Percentiles rank a stretch among this genome's conserved stretches.
phyloP scores from a whole-genome alignment of 2,888 invertebrate species.

The Tiphia femorata region DNA sequence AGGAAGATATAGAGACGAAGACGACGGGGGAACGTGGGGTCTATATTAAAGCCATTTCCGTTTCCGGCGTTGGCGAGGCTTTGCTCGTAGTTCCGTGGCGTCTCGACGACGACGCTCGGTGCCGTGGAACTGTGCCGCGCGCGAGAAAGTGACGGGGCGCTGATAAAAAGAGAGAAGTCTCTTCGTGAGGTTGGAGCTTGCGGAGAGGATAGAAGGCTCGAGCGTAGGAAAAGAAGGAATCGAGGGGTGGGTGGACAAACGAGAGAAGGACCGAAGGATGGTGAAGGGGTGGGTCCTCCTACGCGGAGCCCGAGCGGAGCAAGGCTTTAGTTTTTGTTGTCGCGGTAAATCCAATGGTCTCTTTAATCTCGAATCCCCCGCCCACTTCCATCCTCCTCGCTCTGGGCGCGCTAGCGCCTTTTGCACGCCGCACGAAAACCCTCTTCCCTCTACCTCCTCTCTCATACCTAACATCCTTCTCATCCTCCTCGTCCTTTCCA shows the following conservation, averaged over 20 bases:
- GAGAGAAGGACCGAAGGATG: not conserved
- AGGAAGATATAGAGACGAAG: not conserved
- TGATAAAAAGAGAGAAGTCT: not conserved
- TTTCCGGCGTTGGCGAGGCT: slow-evolving; percentile 20
- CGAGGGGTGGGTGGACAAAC: not conserved
- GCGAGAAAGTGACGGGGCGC: not conserved
- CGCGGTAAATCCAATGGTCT: slow-evolving; percentile 40
- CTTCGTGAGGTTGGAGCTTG: not conserved
- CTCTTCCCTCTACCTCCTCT: slow-evolving; percentile 9
- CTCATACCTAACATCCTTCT: no score
- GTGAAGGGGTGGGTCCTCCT: no score
- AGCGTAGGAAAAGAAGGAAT: not conserved
- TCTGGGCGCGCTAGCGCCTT: slow-evolving; percentile 10
- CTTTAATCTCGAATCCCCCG: slow-evolving; percentile 49
- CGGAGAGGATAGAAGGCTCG: not conserved
- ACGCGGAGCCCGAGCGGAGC: no score
- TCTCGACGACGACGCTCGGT: not conserved
- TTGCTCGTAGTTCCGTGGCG: slow-evolving; percentile 17
- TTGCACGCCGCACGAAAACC: slow-evolving; percentile 17
- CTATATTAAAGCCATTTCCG: slow-evolving; percentile 32
- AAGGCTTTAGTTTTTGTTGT: slow-evolving; percentile 21
- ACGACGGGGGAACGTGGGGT: not conserved
- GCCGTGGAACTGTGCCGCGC: no score
- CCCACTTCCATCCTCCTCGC: slow-evolving; percentile 37
- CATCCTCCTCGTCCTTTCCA: not conserved